Evolutionary conservation across 1,140 invertebrate genomes (phyloP), one percentile per base, ranked within the genome.

Genomic region (Acromyrmex heyeri): DNA sequence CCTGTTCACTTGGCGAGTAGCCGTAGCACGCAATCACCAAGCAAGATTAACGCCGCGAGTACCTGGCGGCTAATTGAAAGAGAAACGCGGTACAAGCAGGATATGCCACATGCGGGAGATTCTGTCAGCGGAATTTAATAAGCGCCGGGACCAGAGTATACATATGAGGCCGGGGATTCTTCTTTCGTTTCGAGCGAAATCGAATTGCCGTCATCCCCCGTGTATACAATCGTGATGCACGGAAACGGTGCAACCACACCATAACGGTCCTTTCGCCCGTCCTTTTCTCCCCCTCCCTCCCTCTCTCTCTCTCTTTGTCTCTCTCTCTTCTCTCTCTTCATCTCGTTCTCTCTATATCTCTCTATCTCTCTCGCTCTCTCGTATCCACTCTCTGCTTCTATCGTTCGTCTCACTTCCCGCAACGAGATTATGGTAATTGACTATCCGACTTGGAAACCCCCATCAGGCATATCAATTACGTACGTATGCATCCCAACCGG

Each of bases 351-450:
- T 21, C 21, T 21, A 14, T 21, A 4, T n/a, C 27, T 34, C 3
- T 10, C 27, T 44, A 3, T 61, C 6, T 16, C 21, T 53, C 21
- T 50, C 30, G 10, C 53, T 53, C 62, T 57, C 48, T 79, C 64
- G 34, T 21, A 21, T 24, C 53, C 38, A 5, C 38, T 59, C 55
- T 21, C 62, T 50, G 30, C 59, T 12, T 67, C 53, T 38, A 30
- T 14, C 55, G 12, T 65, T 81, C 50, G 27, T 69, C 77, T 77
- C 86, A 24, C 76, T 88, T 78, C 70, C 87, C 91, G 90, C 93
- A 94, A 94, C 92, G 91, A 94, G 94, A 94, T 95, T 95, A 95
- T 94, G 92, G 93, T 94, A 94, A 95, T 95, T 94, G 93, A 94
- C 93, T 94, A 92, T 92, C 88, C 93, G 93, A 94, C 94, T 95